Evolutionary conservation across 1,140 invertebrate genomes (phyloP), one percentile per base, ranked within the genome.

Genomic region (Apolygus lucorum): DNA sequence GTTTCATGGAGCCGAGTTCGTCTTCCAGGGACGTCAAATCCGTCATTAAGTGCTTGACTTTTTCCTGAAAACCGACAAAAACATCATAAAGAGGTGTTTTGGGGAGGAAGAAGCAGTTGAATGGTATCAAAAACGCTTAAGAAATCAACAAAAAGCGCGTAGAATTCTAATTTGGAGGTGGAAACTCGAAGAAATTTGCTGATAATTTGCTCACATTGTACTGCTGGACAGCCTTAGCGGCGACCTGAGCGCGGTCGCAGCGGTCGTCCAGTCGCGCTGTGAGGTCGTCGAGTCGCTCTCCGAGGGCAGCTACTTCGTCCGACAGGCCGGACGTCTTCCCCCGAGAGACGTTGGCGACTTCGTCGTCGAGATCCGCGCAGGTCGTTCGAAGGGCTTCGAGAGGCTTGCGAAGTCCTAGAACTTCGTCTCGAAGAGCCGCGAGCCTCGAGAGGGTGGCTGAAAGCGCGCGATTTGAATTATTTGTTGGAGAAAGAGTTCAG

Each of bases 181-280:
- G n/a, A n/a, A n/a, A n/a, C n/a, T n/a, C n/a, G n/a, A n/a, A n/a
- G n/a, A n/a, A n/a, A n/a, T 42, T 42, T 42, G 4, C 34, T 42
- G 17, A 8, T 42, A 42, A 42, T 42, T 42, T 42, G 22, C 77
- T 78, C 71, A 79, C 78, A 70, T 90, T 92, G 78, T 95, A 95
- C 73, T 90, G 90, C 21, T 90, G 87, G 29, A 93, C 87, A 22
- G 90, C 92, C 14, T 90, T 89, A 0, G 93, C 90, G 0, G 93
- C 93, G 17, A 89, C 90, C 74, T 96, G 92, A 52, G 97, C 80
- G 72, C 90, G 87, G 62, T 86, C 85, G 68, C 90, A 88, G 8
- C 92, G 83, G 73, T 92, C 91, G 63, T 90, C 87, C 2, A 95
- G 77, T 77, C 90, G 87, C 0, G 84, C 83, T 75, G 88, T 85